A percentile compares a stretch with the other conserved stretches of the same genome.
Conservation (phyloP, 2,888 invertebrate genomes). For the Trimorus sp. region DNA sequence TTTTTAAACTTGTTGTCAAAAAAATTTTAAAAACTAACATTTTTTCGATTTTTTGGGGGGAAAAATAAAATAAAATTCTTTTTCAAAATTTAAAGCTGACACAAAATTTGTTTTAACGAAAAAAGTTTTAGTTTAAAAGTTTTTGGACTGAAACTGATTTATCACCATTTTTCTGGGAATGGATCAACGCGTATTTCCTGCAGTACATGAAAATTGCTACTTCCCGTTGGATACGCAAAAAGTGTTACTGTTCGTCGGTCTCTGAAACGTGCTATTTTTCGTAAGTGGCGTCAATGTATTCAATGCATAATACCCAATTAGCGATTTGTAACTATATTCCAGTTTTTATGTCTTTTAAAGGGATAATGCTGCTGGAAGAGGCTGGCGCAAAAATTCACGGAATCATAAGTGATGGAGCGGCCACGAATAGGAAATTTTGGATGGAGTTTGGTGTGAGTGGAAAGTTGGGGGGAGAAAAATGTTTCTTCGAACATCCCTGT, state of each 20-base stretch:
- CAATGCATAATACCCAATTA: too few relatives aligned
- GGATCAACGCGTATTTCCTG: not conserved
- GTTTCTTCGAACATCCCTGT: too few relatives aligned
- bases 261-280: not conserved
- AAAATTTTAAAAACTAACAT: not conserved
- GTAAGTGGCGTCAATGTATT: not conserved
- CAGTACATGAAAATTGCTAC: not conserved
- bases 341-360: too few relatives aligned
- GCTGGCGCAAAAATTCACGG: too few relatives aligned
- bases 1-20: not conserved
- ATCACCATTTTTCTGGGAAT: not conserved
- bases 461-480: too few relatives aligned
- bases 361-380: too few relatives aligned
- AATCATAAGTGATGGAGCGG: too few relatives aligned
- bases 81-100: not conserved
- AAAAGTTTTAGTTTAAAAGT: not conserved
- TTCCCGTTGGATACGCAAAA: not conserved
- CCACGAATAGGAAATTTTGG: too few relatives aligned
- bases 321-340: too few relatives aligned
- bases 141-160: slow-evolving; percentile 1
- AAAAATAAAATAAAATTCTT: not conserved
- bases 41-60: not conserved
- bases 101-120: not conserved
- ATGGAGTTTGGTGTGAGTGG: too few relatives aligned
- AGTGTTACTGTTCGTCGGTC: not conserved